Conservation (phyloP, 2,797 vertebrate species). For the Bradypodion pumilum region DNA sequence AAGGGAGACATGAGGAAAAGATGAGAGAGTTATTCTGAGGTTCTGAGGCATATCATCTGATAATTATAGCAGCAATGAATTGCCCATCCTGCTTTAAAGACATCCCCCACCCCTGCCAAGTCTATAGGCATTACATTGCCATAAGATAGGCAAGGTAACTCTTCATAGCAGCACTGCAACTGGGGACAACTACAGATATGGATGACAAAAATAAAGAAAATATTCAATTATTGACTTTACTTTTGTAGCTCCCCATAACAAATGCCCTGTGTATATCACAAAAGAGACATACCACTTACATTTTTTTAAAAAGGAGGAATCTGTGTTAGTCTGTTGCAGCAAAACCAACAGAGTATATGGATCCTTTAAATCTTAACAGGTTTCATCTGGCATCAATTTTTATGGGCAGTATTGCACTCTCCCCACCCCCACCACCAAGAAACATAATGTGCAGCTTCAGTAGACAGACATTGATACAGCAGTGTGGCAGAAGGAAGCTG, state of each 20-base stretch:
- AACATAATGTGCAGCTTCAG: too few species aligned
- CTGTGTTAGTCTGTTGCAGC: too few species aligned
- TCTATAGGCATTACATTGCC: slow-evolving; percentile 12
- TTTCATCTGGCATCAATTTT: too few species aligned
- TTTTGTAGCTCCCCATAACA: neutral
- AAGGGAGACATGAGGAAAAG: slow-evolving; percentile 55
- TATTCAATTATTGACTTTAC: neutral
- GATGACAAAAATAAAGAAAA: neutral
- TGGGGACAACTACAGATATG: neutral
- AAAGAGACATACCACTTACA: neutral
- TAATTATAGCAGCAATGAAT: slow-evolving; percentile 56
- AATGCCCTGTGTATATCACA: neutral
- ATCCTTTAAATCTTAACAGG: too few species aligned
- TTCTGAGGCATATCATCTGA: slow-evolving; percentile 53
- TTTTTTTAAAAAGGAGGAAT: too few species aligned
- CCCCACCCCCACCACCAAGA: too few species aligned
- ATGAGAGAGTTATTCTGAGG: slow-evolving; percentile 47
- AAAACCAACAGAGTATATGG: too few species aligned
- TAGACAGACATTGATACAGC: too few species aligned
- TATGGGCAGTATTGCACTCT: too few species aligned
- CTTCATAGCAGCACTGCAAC: neutral
- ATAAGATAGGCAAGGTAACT: slow-evolving; percentile 33
- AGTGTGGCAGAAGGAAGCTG: too few species aligned
- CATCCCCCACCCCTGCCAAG: too few species aligned
- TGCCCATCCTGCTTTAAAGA: slow-evolving; percentile 30